Percentiles rank a stretch among this genome's conserved stretches.
Conservation (phyloP, 2,113 vertebrate genomes). For the Mastomys coucha region DNA sequence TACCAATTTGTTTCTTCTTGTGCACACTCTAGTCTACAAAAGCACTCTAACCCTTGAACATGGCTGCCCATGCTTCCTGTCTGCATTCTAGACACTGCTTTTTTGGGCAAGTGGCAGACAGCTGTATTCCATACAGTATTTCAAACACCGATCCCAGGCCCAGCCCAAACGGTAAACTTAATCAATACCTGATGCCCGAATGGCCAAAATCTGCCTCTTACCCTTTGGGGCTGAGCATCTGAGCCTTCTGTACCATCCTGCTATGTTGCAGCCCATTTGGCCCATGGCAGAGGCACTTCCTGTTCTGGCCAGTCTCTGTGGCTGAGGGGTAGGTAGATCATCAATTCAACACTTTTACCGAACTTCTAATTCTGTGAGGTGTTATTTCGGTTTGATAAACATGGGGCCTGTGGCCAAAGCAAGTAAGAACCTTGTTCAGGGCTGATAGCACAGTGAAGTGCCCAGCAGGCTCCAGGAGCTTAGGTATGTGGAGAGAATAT, state of each 20-base stretch:
- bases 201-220: neutral
- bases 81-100: neutral
- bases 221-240: neutral
- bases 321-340: neutral
- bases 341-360: too few species aligned
- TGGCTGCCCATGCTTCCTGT: neutral
- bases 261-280: rapidly evolving
- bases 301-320: neutral
- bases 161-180: neutral
- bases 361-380: neutral
- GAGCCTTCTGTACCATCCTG: rapidly evolving
- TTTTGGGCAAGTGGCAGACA: neutral
- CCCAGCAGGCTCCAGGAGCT: neutral
- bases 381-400: neutral
- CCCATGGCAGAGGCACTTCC: neutral
- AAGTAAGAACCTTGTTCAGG: neutral
- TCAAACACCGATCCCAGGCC: neutral
- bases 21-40: neutral
- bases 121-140: neutral
- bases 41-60: neutral
- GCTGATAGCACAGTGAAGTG: rapidly evolving
- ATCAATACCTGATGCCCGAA: neutral
- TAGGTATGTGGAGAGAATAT: neutral
- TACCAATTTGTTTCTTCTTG: neutral
- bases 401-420: neutral